These are phyloP conservation scores for Galeruca laticollis DNA, from an alignment of 2,888 invertebrate species.

Conservation along the genomic window DNA sequence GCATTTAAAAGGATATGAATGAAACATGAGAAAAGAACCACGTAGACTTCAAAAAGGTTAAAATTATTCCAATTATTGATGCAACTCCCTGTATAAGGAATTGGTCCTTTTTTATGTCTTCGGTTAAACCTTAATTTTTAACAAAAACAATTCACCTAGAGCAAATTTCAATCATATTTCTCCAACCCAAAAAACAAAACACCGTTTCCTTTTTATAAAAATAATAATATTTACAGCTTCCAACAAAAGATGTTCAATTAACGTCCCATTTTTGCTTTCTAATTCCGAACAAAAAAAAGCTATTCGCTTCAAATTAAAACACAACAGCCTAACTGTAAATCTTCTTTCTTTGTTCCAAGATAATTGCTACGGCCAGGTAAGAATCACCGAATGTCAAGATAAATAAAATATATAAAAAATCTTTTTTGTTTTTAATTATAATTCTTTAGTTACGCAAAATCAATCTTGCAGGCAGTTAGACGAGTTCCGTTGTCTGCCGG, in stretches of 20 bases:
- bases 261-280: not conserved
- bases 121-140: too few species aligned
- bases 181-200: too few species aligned
- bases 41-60: too few species aligned
- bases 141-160: too few species aligned
- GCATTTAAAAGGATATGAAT: too few species aligned
- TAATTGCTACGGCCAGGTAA: not conserved
- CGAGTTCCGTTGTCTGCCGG: constrained; percentile 6
- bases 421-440: constrained; percentile 2
- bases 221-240: not conserved
- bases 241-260: not conserved
- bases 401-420: not conserved
- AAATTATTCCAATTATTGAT: too few species aligned
- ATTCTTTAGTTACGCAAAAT: constrained; percentile 14
- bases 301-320: not conserved
- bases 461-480: constrained; percentile 7
- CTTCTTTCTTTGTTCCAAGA: not conserved
- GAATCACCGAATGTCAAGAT: not conserved
- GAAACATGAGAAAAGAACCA: too few species aligned
- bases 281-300: not conserved
- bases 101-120: too few species aligned
- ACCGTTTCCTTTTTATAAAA: not conserved
- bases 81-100: too few species aligned
- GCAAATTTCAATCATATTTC: too few species aligned
- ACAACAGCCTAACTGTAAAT: not conserved